phyloP scores from a whole-genome alignment of 2,797 vertebrate genomes.

The Kryptolebias ocellatus region DNA sequence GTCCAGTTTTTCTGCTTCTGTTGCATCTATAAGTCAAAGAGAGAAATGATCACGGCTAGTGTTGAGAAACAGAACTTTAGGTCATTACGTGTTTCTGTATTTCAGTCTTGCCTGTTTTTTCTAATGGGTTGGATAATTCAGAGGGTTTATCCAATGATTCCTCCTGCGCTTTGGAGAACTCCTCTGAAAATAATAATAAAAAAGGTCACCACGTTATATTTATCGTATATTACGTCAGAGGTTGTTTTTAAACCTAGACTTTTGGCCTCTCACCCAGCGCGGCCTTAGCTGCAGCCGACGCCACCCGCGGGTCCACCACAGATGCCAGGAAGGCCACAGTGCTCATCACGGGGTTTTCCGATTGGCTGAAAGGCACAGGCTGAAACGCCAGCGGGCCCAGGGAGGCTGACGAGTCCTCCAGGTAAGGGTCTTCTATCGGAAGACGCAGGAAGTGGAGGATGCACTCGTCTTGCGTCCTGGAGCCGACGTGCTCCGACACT shows the following conservation, averaged over 20 bases:
- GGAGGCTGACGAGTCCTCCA: slow-evolving; percentile 94
- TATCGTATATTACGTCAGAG: neutral
- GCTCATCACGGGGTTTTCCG: slow-evolving; percentile 97
- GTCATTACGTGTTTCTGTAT: neutral
- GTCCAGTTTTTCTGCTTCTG: slow-evolving; percentile 87
- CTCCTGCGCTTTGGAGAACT: slow-evolving; percentile 93
- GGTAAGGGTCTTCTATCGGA: slow-evolving; percentile 95
- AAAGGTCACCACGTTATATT: slow-evolving; percentile 12
- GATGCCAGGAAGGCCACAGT: slow-evolving; percentile 97
- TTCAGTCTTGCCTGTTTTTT: slow-evolving; percentile 60
- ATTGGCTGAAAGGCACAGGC: slow-evolving; percentile 96
- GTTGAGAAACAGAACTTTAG: neutral
- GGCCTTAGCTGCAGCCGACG: slow-evolving; percentile 93
- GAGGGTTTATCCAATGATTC: slow-evolving; percentile 87
- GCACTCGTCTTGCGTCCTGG: slow-evolving; percentile 96
- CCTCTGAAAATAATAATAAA: slow-evolving; percentile 82
- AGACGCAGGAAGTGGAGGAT: slow-evolving; percentile 96
- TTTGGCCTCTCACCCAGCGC: slow-evolving; percentile 86
- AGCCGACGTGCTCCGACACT: slow-evolving; percentile 96
- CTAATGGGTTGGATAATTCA: slow-evolving; percentile 74
- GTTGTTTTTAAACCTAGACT: neutral
- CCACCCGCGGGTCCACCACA: slow-evolving; percentile 94
- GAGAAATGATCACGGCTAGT: neutral
- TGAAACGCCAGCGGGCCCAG: slow-evolving; percentile 94
- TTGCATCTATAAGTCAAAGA: slow-evolving; percentile 47